These are phyloP conservation scores for Phocoena phocoena DNA, from an alignment of 2,113 vertebrate species.

Conservation along the genomic window DNA sequence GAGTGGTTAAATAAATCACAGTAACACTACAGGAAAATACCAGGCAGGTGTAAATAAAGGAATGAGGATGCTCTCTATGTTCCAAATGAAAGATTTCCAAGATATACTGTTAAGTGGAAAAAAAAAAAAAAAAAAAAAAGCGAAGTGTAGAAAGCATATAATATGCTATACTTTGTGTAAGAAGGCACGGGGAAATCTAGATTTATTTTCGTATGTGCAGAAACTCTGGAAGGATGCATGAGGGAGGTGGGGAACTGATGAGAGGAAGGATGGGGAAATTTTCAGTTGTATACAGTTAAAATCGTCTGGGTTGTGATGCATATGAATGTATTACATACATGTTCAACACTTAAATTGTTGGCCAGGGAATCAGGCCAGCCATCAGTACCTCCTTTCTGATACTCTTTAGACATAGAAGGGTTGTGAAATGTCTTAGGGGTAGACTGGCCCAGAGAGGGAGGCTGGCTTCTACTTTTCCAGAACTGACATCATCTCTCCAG, in stretches of 20 bases:
- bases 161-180: not conserved
- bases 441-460: not conserved
- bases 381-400: not conserved
- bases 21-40: not conserved
- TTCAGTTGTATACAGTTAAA: not conserved
- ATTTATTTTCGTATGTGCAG: not conserved
- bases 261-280: not conserved
- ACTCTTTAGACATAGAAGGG: not conserved
- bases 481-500: not conserved
- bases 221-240: not conserved
- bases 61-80: not conserved
- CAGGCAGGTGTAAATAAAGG: not conserved
- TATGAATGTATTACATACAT: not conserved
- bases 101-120: not conserved
- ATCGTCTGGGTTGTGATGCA: not conserved
- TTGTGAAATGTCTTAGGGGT: not conserved
- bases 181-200: not conserved
- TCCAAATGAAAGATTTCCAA: not conserved
- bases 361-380: not conserved
- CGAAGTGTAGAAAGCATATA: not conserved
- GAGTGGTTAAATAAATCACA: not conserved
- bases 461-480: slow-evolving; percentile 8
- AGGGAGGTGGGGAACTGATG: not conserved
- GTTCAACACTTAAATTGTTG: not conserved
- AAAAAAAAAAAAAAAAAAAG: not conserved